Evolutionary conservation across 2,888 invertebrate genomes (phyloP).

Genomic region (Polydrusus pterygomalis): DNA sequence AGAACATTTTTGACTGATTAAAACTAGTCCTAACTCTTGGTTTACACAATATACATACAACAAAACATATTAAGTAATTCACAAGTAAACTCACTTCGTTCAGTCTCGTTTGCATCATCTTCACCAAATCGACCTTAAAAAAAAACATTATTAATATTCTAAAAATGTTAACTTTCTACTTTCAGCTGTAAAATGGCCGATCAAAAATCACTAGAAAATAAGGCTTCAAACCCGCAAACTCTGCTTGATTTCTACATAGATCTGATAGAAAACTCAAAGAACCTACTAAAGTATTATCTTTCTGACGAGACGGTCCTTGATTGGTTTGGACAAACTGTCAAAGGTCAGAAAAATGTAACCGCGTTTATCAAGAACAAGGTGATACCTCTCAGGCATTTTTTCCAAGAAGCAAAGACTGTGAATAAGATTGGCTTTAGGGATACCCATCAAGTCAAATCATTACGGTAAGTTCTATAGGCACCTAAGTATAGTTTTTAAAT

Average conservation of each 20-base stretch:
- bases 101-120: slow-evolving; percentile 54
- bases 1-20: too few species aligned
- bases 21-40: background rate
- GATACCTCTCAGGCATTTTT: slow-evolving; percentile 64
- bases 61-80: too few species aligned
- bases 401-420: slow-evolving; percentile 63
- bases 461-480: too few species aligned
- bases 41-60: too few species aligned
- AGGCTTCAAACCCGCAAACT: slow-evolving; percentile 63
- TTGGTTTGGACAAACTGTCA: slow-evolving; percentile 80
- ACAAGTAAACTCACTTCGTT: slow-evolving; percentile 68
- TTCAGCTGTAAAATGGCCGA: slow-evolving; percentile 26
- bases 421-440: slow-evolving; percentile 68
- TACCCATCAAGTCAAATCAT: slow-evolving; percentile 65
- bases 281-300: slow-evolving; percentile 65
- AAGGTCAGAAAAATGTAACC: slow-evolving; percentile 76
- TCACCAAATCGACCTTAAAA: slow-evolving; percentile 68
- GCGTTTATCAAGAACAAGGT: slow-evolving; percentile 76
- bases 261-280: slow-evolving; percentile 67
- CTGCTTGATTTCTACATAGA: slow-evolving; percentile 68
- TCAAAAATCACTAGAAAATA: slow-evolving; percentile 60
- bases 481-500: too few species aligned
- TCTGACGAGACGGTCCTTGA: slow-evolving; percentile 73
- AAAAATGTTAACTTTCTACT: background rate
- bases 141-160: slow-evolving; percentile 12